Evolutionary conservation across 2,888 invertebrate genomes (phyloP), one percentile per base, ranked within the genome.

Genomic region (Corbicula japonica): DNA sequence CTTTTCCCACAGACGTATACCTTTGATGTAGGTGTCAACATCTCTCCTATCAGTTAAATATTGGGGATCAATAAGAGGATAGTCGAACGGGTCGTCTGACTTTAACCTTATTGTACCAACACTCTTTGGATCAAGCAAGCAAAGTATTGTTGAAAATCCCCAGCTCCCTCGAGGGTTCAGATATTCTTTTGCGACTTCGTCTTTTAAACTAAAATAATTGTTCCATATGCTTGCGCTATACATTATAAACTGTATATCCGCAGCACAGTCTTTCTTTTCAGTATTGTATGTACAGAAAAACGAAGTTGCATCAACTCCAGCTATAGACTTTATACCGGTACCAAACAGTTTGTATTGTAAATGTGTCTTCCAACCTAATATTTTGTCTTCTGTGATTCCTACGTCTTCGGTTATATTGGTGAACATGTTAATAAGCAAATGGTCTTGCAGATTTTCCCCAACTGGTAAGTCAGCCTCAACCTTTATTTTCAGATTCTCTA

Each of bases 51-150:
- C 92, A 34, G 95, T 93, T 78, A 98, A 97, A 92, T 99, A 99
- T 89, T 98, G 97, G 0, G 98, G 97, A 93, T 98, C 96, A 93
- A 99, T 97, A 41, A 96, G 91, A 0, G 98, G 98, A 93, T 96
- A 95, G 73, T 96, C 96, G 30, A 95, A 94, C 0, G 97, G 97
- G 93, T 98, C 97, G 0, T 94, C 93, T 82, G 96, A 96, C 61
- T 95, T 95, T 28, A 98, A 93, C 84, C 96, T 96, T 0, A 98
- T 95, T 86, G 95, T 95, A 0, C 98, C 98, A 5, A 96, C 95
- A 74, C 96, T 91, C 97, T 74, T 63, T 26, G 78, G 73, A 28
- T 56, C 62, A 1, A 30, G 18, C 8, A 65, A n/a, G 41, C 54
- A 48, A 18, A 76, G 5, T 21, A 23, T 32, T 15, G 63, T 48